These are phyloP conservation scores for Brachionus koreanus DNA, from an alignment of 1,140 invertebrate species.

Conservation along the genomic window DNA sequence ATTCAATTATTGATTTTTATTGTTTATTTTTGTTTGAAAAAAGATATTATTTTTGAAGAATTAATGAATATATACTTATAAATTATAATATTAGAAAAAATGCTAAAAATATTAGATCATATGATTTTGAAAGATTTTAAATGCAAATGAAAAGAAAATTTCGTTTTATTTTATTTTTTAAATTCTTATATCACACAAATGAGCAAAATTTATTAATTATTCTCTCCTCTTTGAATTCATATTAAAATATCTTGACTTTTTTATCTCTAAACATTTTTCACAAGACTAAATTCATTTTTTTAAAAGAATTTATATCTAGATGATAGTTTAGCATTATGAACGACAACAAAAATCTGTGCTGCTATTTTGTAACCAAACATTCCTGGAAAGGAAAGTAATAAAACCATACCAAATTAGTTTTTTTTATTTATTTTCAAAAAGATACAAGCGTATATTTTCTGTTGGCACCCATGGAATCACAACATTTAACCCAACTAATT, in stretches of 20 bases:
- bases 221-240: not conserved
- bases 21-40: no score
- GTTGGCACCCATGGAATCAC: constrained; percentile 90
- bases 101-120: not conserved
- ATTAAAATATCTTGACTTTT: not conserved
- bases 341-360: constrained; percentile 83
- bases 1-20: no score
- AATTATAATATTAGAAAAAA: not conserved
- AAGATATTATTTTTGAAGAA: no score
- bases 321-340: constrained; percentile 8
- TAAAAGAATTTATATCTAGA: not conserved
- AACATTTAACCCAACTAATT: constrained; percentile 87
- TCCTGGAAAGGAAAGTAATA: constrained; percentile 91
- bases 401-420: not conserved
- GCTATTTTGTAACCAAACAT: constrained; percentile 91
- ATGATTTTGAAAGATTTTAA: not conserved
- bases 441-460: constrained; percentile 94
- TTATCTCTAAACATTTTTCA: not conserved
- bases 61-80: not conserved
- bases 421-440: constrained; percentile 55
- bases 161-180: not conserved
- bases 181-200: not conserved
- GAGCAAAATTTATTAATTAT: not conserved
- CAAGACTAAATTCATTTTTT: not conserved
- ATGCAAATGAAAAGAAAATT: constrained; percentile 28